Base-by-base conservation (phyloP, 2,113 vertebrate genomes). In the Eudyptes chrysolophus region DNA sequence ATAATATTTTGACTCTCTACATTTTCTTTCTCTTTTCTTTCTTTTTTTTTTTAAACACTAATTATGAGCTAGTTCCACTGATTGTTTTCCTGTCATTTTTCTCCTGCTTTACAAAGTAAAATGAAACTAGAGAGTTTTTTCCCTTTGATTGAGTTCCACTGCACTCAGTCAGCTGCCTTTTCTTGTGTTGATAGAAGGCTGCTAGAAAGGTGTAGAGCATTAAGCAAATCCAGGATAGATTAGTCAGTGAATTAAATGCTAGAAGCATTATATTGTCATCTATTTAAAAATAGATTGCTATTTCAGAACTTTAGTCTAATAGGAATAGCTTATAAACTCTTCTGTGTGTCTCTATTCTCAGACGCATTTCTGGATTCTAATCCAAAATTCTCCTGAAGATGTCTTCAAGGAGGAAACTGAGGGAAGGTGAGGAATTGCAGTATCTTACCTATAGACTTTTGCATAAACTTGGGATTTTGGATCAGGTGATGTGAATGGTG, bases 201-300 rank as follows among this genome's bases (percentile, higher is more conserved):
- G 30, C 44, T 89, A 71, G 71, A 42, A 80, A 65, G 34, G 42
- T 8, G 9, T 54, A 74, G 34, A 94, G 51, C 21, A 38, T 92
- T 93, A 84, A 86, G 80, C 36, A 95, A 94, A 95, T 97, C 84
- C 85, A 72, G 84, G 57, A 74, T 61, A 80, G 64, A 92, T 96
- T 84, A 96, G 90, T 76, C 38, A 82, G 78, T 84, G 72, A 92
- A 91, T 68, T 27, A 96, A 94, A 82, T 85, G 42, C 60, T 92
- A 77, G 49, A 55, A 91, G 68, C n/a, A 44, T 78, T 92, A 36
- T 54, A 72, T 92, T 94, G 81, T 74, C 60, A 49, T 70, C 66
- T 83, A 6, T 36, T 90, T 97, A 77, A 96, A 97, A 96, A 92
- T 8, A 94, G 84, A 60, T 72, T 80, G 49, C 71, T 96, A 24